Evolutionary conservation across 2,113 vertebrate genomes (phyloP).

Genomic region (Oncorhynchus clarkii): DNA sequence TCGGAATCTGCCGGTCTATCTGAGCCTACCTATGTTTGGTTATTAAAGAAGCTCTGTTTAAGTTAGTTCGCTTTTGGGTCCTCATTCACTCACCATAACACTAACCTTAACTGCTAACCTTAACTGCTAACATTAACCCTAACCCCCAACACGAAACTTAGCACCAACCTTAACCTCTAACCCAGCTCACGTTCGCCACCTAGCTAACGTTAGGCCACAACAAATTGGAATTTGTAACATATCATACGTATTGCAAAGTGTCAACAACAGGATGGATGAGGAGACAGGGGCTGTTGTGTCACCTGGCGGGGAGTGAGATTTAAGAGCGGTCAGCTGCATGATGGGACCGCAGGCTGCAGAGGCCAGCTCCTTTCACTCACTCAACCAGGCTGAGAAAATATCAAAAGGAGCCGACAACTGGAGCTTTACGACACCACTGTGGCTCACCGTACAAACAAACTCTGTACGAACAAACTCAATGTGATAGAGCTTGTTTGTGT

Average conservation of each 20-base stretch:
- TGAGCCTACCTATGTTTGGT: no score
- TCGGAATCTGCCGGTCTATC: no score
- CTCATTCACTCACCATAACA: no score
- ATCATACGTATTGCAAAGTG: background rate
- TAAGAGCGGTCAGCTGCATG: conserved; percentile 38
- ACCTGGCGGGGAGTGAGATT: conserved; percentile 58
- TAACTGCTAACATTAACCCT: no score
- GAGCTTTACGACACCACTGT: conserved; percentile 37
- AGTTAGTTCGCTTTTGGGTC: no score
- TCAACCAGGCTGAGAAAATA: conserved; percentile 19
- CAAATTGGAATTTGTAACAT: background rate
- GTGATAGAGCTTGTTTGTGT: conserved; percentile 15
- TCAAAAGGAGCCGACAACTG: conserved; percentile 41
- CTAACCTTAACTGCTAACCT: no score
- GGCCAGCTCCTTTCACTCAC: background rate
- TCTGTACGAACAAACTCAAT: conserved; percentile 34
- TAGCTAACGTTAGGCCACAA: background rate
- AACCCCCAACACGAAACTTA: no score
- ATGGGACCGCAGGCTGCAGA: background rate
- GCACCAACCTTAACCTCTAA: no score
- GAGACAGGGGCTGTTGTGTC: conserved; percentile 45
- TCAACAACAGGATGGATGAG: conserved; percentile 49
- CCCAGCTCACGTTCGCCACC: no score
- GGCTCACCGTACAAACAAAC: background rate
- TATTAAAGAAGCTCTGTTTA: no score